Percentiles rank a stretch among this genome's conserved stretches.
These are phyloP conservation scores for Pachycephala philippinensis DNA, from an alignment of 2,113 vertebrate genomes.

Conservation along the genomic window DNA sequence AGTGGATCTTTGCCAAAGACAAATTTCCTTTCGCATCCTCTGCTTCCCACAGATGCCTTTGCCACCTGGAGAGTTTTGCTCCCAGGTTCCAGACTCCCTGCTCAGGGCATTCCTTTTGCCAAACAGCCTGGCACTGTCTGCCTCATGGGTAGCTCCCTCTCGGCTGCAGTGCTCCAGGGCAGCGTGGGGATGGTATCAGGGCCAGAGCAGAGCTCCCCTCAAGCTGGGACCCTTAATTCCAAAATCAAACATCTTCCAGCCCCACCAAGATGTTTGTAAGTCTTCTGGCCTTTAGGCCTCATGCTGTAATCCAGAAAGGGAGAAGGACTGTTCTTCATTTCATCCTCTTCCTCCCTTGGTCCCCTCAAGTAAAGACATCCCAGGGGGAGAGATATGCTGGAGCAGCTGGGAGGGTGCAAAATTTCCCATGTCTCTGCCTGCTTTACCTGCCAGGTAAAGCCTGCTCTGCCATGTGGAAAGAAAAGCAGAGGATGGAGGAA, in stretches of 20 bases:
- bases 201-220: neutral
- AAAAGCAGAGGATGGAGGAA: neutral
- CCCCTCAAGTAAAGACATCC: neutral
- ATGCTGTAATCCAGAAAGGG: neutral
- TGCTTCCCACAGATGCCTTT: neutral
- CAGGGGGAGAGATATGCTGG: neutral
- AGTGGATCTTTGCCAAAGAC: neutral
- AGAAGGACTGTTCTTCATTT: neutral
- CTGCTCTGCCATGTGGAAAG: neutral
- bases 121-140: fast-evolving
- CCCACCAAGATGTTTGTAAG: neutral
- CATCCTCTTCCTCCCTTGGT: neutral
- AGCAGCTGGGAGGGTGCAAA: neutral
- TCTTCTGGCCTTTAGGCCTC: neutral
- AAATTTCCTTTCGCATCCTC: neutral
- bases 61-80: neutral
- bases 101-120: neutral
- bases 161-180: neutral
- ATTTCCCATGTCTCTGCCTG: neutral
- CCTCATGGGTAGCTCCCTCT: neutral
- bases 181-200: neutral
- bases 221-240: neutral
- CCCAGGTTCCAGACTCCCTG: neutral
- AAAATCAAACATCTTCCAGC: neutral
- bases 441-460: neutral